Conservation (phyloP, 2,113 vertebrate genomes). For the Macrotus californicus region DNA sequence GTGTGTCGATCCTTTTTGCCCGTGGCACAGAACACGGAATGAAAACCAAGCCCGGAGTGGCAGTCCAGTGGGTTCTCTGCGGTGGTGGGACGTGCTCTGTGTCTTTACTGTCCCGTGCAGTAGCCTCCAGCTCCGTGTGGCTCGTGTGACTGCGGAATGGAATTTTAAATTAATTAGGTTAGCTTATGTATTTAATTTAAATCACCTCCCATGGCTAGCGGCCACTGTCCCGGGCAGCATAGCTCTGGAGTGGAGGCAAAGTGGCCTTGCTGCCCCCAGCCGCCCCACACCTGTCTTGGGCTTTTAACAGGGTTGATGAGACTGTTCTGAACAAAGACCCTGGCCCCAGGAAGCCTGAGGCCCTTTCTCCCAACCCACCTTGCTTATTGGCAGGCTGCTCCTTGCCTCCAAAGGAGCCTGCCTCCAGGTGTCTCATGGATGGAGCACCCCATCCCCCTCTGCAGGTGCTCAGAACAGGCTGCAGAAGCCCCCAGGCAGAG, state of each 20-base stretch:
- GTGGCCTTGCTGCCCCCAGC: background rate
- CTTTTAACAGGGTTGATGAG: background rate
- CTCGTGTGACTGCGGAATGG: accelerated
- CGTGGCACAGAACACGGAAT: accelerated
- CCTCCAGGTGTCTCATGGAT: background rate
- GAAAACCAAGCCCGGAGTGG: accelerated
- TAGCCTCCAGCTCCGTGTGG: accelerated
- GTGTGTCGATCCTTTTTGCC: background rate
- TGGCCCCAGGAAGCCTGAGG: accelerated
- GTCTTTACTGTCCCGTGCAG: accelerated
- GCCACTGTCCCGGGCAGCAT: background rate
- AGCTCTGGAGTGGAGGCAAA: background rate
- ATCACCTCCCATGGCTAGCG: background rate
- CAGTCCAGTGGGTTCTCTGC: accelerated
- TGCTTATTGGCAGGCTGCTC: accelerated
- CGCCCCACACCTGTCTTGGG: accelerated
- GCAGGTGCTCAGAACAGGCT: background rate
- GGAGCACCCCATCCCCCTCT: background rate
- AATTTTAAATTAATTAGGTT: background rate
- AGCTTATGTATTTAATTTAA: background rate
- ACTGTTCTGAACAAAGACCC: accelerated
- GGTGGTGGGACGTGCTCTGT: accelerated
- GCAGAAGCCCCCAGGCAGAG: background rate
- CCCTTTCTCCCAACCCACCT: background rate
- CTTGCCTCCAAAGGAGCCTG: background rate